These are phyloP conservation scores for Eucidaris tribuloides DNA, from an alignment of 35 echinoderm and acorn worm species.

Conservation along the genomic window DNA sequence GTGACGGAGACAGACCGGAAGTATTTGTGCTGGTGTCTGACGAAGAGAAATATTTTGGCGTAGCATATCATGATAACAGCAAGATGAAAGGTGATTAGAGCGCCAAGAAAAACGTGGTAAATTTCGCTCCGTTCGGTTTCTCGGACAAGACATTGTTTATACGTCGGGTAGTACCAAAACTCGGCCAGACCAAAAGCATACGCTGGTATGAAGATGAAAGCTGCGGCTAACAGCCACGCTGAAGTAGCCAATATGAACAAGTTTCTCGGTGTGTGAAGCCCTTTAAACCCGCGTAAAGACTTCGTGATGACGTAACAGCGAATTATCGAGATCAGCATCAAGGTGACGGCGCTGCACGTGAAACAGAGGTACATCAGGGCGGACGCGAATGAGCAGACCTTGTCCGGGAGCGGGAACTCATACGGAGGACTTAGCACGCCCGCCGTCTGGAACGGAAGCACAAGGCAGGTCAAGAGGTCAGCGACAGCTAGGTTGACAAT, in stretches of 20 bases:
- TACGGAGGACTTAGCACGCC: not conserved
- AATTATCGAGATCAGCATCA: conserved; percentile 24
- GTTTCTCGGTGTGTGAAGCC: conserved; percentile 4
- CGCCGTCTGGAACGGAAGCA: conserved; percentile 6
- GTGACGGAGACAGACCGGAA: not conserved
- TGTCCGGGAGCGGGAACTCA: not conserved
- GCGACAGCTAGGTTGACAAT: conserved; percentile 54
- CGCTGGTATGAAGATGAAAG: not conserved
- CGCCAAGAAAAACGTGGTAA: not conserved
- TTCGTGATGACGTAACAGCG: conserved; percentile 15
- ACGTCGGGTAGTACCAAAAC: not conserved
- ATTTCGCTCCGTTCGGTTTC: not conserved
- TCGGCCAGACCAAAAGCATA: not conserved
- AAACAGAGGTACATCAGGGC: conserved; percentile 21
- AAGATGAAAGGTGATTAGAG: not conserved
- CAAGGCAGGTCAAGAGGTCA: conserved; percentile 26
- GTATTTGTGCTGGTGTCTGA: not conserved
- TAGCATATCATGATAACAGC: not conserved
- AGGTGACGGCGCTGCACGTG: conserved; percentile 34
- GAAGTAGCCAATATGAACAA: not conserved
- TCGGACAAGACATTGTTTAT: not conserved
- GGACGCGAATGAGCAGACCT: not conserved
- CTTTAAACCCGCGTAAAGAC: not conserved
- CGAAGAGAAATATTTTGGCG: not conserved
- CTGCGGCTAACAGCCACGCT: not conserved